Conservation (phyloP, 2,113 vertebrate species). For the Ranitomeya variabilis region DNA sequence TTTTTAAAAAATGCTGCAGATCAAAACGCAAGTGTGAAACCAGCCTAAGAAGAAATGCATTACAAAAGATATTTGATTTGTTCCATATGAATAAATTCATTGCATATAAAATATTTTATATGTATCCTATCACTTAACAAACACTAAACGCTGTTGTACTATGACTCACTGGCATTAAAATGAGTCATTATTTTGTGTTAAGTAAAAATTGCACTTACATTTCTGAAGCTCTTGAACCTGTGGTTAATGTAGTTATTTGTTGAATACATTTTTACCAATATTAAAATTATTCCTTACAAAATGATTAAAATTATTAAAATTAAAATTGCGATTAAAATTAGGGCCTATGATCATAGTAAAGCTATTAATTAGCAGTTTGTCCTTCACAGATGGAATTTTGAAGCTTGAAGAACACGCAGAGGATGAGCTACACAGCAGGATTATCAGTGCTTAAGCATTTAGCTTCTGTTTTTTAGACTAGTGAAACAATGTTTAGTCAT, state of each 20-base stretch:
- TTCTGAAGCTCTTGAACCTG: neutral
- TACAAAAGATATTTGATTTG: neutral
- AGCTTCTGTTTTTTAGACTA: neutral
- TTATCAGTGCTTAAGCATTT: neutral
- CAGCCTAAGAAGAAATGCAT: neutral
- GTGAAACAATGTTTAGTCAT: slow-evolving; percentile 19
- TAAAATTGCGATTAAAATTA: slow-evolving; percentile 33
- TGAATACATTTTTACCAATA: neutral
- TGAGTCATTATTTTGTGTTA: slow-evolving; percentile 6
- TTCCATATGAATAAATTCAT: neutral
- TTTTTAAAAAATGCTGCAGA: too few species aligned
- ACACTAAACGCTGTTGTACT: neutral
- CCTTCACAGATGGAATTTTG: slow-evolving; percentile 26
- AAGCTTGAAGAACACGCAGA: slow-evolving; percentile 23
- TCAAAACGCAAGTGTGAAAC: too few species aligned
- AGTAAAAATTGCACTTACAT: neutral
- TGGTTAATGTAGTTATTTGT: slow-evolving; percentile 3
- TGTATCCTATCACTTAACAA: neutral
- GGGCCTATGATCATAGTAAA: neutral
- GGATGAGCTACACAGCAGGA: neutral
- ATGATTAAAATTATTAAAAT: slow-evolving; percentile 15
- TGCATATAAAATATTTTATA: neutral
- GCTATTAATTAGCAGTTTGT: slow-evolving; percentile 27
- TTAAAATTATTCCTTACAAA: slow-evolving; percentile 25
- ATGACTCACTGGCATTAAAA: slow-evolving; percentile 2